Base-by-base conservation (phyloP, 2,888 invertebrate species). In the Podotricha telesiphe region DNA sequence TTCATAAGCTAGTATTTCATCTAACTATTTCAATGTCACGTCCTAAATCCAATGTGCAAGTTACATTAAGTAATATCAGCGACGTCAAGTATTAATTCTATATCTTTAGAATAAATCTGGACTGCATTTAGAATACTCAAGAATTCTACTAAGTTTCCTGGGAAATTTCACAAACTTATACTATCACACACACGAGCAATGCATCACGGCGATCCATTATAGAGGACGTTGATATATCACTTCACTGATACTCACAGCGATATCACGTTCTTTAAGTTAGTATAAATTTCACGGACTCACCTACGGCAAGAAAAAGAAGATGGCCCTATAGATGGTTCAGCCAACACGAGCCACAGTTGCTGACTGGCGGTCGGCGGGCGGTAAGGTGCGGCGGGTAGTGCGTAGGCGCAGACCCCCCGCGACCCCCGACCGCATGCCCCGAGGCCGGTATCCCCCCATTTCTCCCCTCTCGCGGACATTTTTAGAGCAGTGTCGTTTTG, bases 241-340 rank as follows among this genome's bases (percentile, higher is more conserved):
- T 90, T 87, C 91, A 91, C 91, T 89, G 76, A 80, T 79, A 75
- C 87, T 86, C 86, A 84, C 78, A 75, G 65, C 48, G 53, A 59
- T 63, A 50, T 51, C 59, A 59, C 58, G 28, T 65, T 37, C 51
- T 48, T 58, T 50, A 77, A 77, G 76, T 76, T 79, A 82, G 73
- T 76, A 75, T 75, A 73, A 77, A 76, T 75, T 71, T 81, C 85
- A 84, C 86, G 80, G 79, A 92, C 92, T 93, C 91, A 93, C 93
- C 93, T 90, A 92, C 84, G 84, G 82, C 78, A 89, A 86, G 86
- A 87, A 89, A 91, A 89, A 89, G 88, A 85, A 82, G 91, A 87
- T 89, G 91, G 93, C 92, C 91, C 93, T 91, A 91, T 80, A 79
- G 93, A 92, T 93, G 93, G 95, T 95, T 95, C 95, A 95, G 94